Conservation (phyloP, 2,113 vertebrate genomes). For the Chaetorhynchus papuensis region DNA sequence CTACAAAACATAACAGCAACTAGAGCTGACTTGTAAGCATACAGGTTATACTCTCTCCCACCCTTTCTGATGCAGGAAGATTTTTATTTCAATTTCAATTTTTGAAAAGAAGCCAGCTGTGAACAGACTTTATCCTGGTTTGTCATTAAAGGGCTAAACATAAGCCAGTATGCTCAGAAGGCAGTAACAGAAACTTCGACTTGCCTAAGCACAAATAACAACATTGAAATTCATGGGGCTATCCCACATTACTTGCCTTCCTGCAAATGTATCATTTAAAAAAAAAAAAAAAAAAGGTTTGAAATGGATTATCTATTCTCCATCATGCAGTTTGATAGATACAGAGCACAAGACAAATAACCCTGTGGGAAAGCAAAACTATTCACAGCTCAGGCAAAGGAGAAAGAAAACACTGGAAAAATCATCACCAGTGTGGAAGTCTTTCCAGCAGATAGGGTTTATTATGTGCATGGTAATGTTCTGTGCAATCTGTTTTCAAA, state of each 20-base stretch:
- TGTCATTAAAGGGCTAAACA: neutral
- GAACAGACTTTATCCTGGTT: neutral
- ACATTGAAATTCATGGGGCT: constrained; percentile 28
- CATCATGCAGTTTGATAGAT: constrained; percentile 23
- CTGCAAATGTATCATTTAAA: neutral
- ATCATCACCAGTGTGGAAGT: neutral
- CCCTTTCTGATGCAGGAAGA: neutral
- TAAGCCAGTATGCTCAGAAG: neutral
- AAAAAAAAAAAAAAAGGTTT: neutral
- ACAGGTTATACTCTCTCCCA: neutral
- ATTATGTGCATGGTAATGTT: constrained; percentile 37
- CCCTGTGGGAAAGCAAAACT: constrained; percentile 10
- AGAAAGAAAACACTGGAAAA: constrained; percentile 27
- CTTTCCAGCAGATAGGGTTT: constrained; percentile 12
- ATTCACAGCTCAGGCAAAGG: neutral
- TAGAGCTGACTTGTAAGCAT: neutral
- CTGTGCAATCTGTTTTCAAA: constrained; percentile 42
- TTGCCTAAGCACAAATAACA: constrained; percentile 5
- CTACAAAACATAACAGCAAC: neutral
- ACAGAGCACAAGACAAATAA: constrained; percentile 11
- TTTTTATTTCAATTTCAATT: neutral
- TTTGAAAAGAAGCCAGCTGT: neutral
- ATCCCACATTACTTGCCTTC: neutral
- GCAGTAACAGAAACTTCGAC: neutral
- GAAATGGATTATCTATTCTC: constrained; percentile 21